phyloP scores from a whole-genome alignment of 2,888 invertebrate species.

The Adelognathus sp. region DNA sequence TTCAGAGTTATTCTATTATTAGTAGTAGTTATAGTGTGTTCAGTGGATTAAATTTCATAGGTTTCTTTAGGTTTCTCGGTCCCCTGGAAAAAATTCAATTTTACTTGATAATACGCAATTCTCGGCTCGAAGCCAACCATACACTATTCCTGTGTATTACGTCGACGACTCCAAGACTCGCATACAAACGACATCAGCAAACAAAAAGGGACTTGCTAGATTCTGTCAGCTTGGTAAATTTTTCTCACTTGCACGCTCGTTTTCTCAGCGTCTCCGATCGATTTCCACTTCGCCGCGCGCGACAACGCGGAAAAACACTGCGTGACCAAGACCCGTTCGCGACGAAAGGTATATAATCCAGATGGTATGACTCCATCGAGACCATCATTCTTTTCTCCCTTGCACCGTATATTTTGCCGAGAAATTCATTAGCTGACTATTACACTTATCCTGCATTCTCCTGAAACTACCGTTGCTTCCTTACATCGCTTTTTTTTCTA shows the following conservation, averaged over 20 bases:
- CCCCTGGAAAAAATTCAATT: no score
- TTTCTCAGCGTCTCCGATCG: neutral
- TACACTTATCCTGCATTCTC: slow-evolving; percentile 28
- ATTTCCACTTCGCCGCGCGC: neutral
- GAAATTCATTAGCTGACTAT: slow-evolving; percentile 31
- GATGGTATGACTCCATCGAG: neutral
- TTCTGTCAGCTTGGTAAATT: neutral
- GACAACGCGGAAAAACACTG: slow-evolving; percentile 37
- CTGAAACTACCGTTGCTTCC: neutral
- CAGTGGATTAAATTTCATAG: no score
- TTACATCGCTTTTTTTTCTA: neutral
- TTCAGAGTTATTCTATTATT: no score
- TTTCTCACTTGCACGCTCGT: slow-evolving; percentile 17
- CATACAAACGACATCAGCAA: slow-evolving; percentile 27
- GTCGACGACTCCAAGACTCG: slow-evolving; percentile 13
- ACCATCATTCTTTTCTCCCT: neutral
- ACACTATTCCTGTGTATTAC: neutral
- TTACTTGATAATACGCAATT: no score
- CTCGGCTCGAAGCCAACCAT: no score
- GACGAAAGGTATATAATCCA: neutral
- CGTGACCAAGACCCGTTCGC: slow-evolving; percentile 44
- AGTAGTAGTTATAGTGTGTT: no score
- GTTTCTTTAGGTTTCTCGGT: no score
- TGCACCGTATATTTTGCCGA: neutral
- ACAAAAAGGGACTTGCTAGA: slow-evolving; percentile 12